Evolutionary conservation across 2,797 vertebrate genomes (phyloP), one percentile per base, ranked within the genome.

Genomic region (Gambelia wislizenii): DNA sequence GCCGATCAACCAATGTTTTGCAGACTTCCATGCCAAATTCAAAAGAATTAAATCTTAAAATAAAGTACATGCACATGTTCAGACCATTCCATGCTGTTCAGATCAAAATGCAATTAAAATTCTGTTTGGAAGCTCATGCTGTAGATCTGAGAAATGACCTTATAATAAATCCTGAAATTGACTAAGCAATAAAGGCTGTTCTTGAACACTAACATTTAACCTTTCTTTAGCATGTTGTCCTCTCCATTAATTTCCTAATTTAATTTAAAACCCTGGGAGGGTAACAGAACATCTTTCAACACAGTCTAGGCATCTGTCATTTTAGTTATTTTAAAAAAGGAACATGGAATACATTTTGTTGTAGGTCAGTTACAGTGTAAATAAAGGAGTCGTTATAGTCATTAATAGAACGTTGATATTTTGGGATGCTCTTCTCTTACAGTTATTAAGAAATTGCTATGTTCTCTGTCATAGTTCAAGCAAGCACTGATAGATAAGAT

Each of bases 81-180:
- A 76, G 47, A 87, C 83, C 79, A 64, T 52, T 93, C 88, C 89
- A 12, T 79, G 13, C 8, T 59, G 22, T 22, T 92, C 16, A 90
- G 89, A 81, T 13, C 22, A 78, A 93, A 89, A 82, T 33, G 25
- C 77, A 89, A 85, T 89, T 92, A 86, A 89, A 90, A 90, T 93
- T 93, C 27, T 70, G 54, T 83, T 75, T 44, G 36, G 69, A 76
- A 49, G 70, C 85, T 89, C 69, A 18, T 90, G 20, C 67, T 87
- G 87, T 54, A 89, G 77, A 92, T n/a, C 84, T 91, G 72, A 84
- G 89, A 87, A 94, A 93, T 91, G 5, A 88, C 84, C n/a, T 90
- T 6, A 0, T 52, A 30, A 22, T 44, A 83, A 83, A 39, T 89
- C 85, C 87, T 86, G 78, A 87, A 86, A 90, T 92, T 61, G 67